These are phyloP conservation scores for Aporophyla lueneburgensis DNA, from an alignment of 2,888 invertebrate genomes.

Conservation along the genomic window DNA sequence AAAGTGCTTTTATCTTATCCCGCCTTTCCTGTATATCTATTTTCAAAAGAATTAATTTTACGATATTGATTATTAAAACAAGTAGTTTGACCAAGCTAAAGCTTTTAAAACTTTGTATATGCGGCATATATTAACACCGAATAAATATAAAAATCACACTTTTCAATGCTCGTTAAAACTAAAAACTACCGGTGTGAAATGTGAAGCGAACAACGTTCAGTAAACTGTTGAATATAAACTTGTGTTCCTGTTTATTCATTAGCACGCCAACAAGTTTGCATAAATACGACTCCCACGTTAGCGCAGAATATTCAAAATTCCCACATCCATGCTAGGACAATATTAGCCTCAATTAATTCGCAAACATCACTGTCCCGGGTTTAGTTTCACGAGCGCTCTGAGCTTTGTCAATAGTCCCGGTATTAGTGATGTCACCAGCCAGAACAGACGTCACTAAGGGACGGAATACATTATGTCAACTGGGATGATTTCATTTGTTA, in stretches of 20 bases:
- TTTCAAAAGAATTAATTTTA: no score
- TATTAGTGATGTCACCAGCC: slow-evolving; percentile 1
- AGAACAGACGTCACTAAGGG: neutral
- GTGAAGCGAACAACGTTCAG: neutral
- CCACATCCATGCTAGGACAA: slow-evolving; percentile 10
- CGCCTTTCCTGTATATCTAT: neutral
- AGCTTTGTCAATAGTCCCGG: slow-evolving; percentile 25
- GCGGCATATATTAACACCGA: neutral
- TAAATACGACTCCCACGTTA: neutral
- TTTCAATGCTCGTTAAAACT: neutral
- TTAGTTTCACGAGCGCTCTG: slow-evolving; percentile 6
- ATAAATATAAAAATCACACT: neutral
- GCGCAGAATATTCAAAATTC: slow-evolving; percentile 1
- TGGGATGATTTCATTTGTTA: neutral
- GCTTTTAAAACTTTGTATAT: neutral
- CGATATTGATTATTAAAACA: neutral
- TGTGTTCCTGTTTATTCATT: slow-evolving; percentile 21
- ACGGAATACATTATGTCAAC: neutral
- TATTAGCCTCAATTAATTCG: slow-evolving; percentile 25
- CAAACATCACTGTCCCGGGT: slow-evolving; percentile 9
- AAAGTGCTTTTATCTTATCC: neutral
- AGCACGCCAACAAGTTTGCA: slow-evolving; percentile 23
- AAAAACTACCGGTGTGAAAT: neutral
- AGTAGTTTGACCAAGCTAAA: neutral
- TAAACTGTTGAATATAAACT: slow-evolving; percentile 9